Evolutionary conservation across 64 coral and sea anemone genomes (phyloP), one percentile per base, ranked within the genome.

Genomic region (Dendronephthya gigantea): DNA sequence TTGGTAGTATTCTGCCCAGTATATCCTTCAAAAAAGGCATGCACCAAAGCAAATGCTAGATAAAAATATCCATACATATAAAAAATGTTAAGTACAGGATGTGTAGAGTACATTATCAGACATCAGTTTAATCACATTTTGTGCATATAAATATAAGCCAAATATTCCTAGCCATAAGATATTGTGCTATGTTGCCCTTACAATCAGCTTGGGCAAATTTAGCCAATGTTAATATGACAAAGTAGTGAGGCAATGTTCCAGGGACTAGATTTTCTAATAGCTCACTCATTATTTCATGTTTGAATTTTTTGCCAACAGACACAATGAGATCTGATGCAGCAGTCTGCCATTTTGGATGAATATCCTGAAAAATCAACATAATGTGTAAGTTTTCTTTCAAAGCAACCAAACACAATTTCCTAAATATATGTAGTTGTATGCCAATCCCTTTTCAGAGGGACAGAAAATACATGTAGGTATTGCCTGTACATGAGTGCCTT

Each of bases 21-120:
- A 98, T 98, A 87, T 98, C 95, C 31, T 98, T 98, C 5, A 98
- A 87, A 82, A 98, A 98, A 6, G 95, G 95, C 9, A n/a, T n/a
- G n/a, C n/a, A 98, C 95, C 40, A 98, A 89, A 87, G 91, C 95
- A 93, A 91, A 93, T 49, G 89, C 95, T 98, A 84, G 25, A 62
- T 7, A 22, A 62, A 4, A 45, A 11, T 45, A n/a, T n/a, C n/a
- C n/a, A n/a, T n/a, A n/a, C n/a, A n/a, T n/a, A n/a, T n/a, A n/a
- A n/a, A n/a, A n/a, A n/a, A n/a, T n/a, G n/a, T n/a, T n/a, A n/a
- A n/a, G n/a, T n/a, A n/a, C n/a, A n/a, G n/a, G n/a, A n/a, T n/a
- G n/a, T n/a, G n/a, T n/a, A n/a, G n/a, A n/a, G n/a, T n/a, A n/a
- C n/a, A n/a, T n/a, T n/a, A n/a, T n/a, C n/a, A n/a, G n/a, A n/a